Percentiles rank a stretch among this genome's conserved stretches.
Evolutionary conservation across 2,888 invertebrate species (phyloP).

Genomic region (Isoperla grammatica): DNA sequence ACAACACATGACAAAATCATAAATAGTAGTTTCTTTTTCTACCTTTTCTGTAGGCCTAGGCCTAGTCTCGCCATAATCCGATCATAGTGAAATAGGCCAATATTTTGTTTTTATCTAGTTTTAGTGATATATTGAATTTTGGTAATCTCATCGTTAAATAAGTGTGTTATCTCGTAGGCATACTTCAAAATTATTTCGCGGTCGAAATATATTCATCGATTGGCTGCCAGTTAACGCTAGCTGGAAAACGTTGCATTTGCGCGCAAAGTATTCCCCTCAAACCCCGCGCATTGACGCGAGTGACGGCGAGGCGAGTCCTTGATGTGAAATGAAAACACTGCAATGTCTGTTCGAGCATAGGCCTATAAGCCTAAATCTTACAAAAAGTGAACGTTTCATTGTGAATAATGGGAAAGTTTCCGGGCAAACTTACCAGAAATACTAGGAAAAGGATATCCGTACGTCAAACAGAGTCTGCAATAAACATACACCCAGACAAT

Average conservation of each 20-base stretch:
- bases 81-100: too few relatives aligned
- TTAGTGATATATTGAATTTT: too few relatives aligned
- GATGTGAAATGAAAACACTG: constrained; percentile 26
- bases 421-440: constrained; percentile 82
- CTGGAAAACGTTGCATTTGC: constrained; percentile 9
- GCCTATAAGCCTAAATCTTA: constrained; percentile 22
- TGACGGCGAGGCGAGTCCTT: neutral
- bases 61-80: too few relatives aligned
- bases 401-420: constrained; percentile 70
- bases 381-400: constrained; percentile 17
- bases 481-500: constrained; percentile 36
- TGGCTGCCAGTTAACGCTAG: neutral
- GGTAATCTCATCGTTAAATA: too few relatives aligned
- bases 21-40: too few relatives aligned
- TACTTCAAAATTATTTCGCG: too few relatives aligned
- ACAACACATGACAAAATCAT: too few relatives aligned
- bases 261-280: constrained; percentile 6
- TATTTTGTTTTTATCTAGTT: too few relatives aligned
- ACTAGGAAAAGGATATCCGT: constrained; percentile 81
- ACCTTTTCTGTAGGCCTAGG: too few relatives aligned
- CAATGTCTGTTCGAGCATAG: constrained; percentile 15
- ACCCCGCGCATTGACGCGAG: constrained; percentile 17
- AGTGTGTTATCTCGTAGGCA: too few relatives aligned
- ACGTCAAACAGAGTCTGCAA: neutral
- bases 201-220: too few relatives aligned